Base-by-base conservation (phyloP, 2,797 vertebrate genomes). In the Myripristis jacobus region DNA sequence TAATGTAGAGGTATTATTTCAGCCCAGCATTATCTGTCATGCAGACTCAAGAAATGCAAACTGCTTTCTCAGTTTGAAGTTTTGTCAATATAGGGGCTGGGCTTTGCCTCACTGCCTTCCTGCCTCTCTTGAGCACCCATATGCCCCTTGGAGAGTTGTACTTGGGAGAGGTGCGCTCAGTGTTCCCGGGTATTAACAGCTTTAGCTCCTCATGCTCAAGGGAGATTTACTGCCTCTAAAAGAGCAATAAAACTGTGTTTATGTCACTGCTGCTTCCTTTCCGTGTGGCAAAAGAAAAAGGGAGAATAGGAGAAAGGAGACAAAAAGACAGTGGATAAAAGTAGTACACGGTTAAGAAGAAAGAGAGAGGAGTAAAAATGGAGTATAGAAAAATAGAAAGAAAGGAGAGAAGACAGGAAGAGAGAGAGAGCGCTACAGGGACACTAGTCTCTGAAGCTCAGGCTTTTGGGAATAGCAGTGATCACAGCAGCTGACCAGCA, bases 231-330 rank as follows among this genome's bases (percentile, higher is more conserved):
- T 75, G 75, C 70, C 74, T 54, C 51, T 36, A 79, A 60, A 70
- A 48, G 66, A 84, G 84, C 83, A 87, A 88, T 84, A 78, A 82
- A 89, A 81, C 56, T 27, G 52, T 56, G 79, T 82, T 86, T 82
- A 79, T 84, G 77, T 64, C 75, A 66, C 65, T 50, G 67, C 70
- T 48, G 75, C 73, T 71, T 44, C 67, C 27, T 52, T 19, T 69
- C 53, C 69, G 51, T 78, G 67, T 52, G 53, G 51, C 8, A 43
- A 19, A 53, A 43, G n/a, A 31, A n/a, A 31, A 43, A 73, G 46
- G 34, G 60, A 31, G 6, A 63, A 68, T 43, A 44, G 52, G 24
- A 69, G 31, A 54, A 52, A 56, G 48, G 11, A 22, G 15, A 19
- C 25, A 51, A 70, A 75, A 47, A 55, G 43, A 71, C 24, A 62